Evolutionary conservation across 2,888 invertebrate genomes (phyloP).

Genomic region (Microctonus brassicae): DNA sequence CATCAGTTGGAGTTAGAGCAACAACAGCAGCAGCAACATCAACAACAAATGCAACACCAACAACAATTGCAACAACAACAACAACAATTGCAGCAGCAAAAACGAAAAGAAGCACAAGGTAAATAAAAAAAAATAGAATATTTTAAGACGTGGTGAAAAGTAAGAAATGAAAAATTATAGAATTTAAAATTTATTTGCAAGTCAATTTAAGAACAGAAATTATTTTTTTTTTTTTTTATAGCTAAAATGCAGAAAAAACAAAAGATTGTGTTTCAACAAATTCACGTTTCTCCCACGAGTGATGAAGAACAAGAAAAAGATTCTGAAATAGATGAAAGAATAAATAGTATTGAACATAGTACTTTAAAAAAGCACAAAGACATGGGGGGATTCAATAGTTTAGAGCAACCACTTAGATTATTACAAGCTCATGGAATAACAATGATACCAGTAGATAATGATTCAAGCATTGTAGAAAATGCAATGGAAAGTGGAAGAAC

Average conservation of each 20-base stretch:
- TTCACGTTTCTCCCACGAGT: conserved; percentile 50
- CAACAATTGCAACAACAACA: conserved; percentile 52
- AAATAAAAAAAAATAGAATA: conserved; percentile 41
- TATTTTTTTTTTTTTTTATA: conserved; percentile 22
- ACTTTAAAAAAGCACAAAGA: conserved; percentile 58
- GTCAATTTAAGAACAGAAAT: neutral
- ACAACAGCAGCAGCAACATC: conserved; percentile 52
- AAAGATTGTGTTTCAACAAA: conserved; percentile 62
- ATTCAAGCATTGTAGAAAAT: conserved; percentile 79
- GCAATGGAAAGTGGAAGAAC: conserved; percentile 90
- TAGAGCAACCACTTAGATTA: conserved; percentile 74
- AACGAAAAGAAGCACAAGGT: conserved; percentile 55
- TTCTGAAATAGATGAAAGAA: conserved; percentile 49
- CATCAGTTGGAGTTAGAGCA: conserved; percentile 54
- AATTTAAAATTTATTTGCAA: neutral
- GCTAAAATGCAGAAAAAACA: conserved; percentile 58
- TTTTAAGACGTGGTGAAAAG: too few species aligned
- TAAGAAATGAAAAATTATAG: too few species aligned
- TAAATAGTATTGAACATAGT: conserved; percentile 48
- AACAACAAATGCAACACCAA: conserved; percentile 53
- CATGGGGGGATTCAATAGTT: conserved; percentile 50
- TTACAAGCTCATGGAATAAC: conserved; percentile 89
- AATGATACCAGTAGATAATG: conserved; percentile 84
- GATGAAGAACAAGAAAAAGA: conserved; percentile 59
- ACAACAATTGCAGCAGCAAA: conserved; percentile 52